Base-by-base conservation (phyloP, 2,888 invertebrate species). In the Gymnoscelis rufifasciata region DNA sequence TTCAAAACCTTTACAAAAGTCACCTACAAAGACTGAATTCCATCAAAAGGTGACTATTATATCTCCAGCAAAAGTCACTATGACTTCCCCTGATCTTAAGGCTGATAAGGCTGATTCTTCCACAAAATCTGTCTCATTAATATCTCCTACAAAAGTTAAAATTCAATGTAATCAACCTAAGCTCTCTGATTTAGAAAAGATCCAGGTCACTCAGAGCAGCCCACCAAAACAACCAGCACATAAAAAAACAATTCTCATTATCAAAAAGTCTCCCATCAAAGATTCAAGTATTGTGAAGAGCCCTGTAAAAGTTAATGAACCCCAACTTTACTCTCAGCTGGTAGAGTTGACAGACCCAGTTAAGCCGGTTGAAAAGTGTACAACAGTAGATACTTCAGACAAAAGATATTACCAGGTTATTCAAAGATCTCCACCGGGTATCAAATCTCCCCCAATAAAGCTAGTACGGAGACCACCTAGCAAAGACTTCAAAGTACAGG, bases 101-200 rank as follows among this genome's bases (percentile, higher is more conserved):
- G 51, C 62, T 27, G 64, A 62, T 51, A 52, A 52, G 33, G 70
- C 64, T 26, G 74, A 74, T 54, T 68, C 67, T 15, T 64, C 67
- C 38, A 59, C 57, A 38, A 66, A 64, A 45, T 11, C 23, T 1
- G 37, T 29, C 1, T 30, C 39, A 5, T 27, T 39, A 11, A 6
- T 29, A 46, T 51, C 47, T 24, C 36, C 40, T 13, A 35, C 7
- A 0, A 48, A 49, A 27, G 49, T 27, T 30, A 42, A 26, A 11
- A 44, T 12, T n/a, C 10, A 19, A 39, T 13, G 35, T 10, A 47
- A 24, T 26, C 56, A 65, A 19, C 19, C 19, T 54, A 43, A 40
- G 0, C 24, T 12, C 4, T 7, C 27, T 27, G 41, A 50, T n/a
- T 15, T 2, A 19, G 19, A 11, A n/a, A 47, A 36, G 35, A 24